These are phyloP conservation scores for Lycaena phlaeas DNA, from an alignment of 2,888 invertebrate genomes.

Conservation along the genomic window DNA sequence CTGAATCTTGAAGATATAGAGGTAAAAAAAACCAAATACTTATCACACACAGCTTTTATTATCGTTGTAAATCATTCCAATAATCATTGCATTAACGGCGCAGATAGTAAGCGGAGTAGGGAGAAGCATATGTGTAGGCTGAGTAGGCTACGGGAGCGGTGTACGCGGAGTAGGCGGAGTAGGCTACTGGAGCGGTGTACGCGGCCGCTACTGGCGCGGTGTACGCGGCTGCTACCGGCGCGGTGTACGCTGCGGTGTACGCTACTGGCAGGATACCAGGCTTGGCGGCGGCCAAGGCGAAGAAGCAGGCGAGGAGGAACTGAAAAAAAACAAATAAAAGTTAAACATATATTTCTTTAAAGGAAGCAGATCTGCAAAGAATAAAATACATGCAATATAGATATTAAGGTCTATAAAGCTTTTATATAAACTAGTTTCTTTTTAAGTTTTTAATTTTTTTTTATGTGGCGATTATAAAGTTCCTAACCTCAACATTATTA, in stretches of 20 bases:
- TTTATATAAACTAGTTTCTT: no score
- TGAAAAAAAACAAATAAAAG: conserved; percentile 29
- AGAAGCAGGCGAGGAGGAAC: conserved; percentile 54
- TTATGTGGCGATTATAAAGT: no score
- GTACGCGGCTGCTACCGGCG: conserved; percentile 35
- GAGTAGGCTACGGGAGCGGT: conserved; percentile 36
- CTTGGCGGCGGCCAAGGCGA: conserved; percentile 59
- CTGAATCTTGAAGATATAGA: no score
- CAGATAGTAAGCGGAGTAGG: conserved; percentile 31
- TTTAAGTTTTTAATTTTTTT: no score
- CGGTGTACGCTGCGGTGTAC: conserved; percentile 32
- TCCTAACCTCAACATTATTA: no score
- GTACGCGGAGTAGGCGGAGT: conserved; percentile 34
- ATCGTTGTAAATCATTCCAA: neutral
- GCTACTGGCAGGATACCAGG: conserved; percentile 30
- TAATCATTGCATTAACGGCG: conserved; percentile 18
- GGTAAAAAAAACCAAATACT: neutral
- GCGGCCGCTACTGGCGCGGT: conserved; percentile 34
- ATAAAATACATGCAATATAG: no score
- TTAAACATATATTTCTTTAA: neutral
- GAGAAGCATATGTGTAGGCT: conserved; percentile 31
- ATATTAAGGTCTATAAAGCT: no score
- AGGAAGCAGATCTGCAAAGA: neutral
- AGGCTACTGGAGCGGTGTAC: conserved; percentile 36
- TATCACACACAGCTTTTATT: neutral